Conservation (phyloP, 2,113 vertebrate genomes). For the Bombycilla garrulus region DNA sequence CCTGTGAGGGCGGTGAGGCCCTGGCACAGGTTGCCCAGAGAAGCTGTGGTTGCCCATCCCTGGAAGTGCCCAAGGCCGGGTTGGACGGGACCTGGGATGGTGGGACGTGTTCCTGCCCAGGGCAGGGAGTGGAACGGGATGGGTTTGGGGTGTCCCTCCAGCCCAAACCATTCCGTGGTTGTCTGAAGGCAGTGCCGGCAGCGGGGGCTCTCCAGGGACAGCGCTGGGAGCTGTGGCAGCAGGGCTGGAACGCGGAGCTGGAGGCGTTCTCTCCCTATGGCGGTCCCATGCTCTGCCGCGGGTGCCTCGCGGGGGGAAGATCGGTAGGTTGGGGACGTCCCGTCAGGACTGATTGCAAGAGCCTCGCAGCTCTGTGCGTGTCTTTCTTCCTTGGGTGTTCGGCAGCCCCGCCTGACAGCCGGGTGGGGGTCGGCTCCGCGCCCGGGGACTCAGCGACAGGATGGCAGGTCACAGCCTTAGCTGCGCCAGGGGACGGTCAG, state of each 20-base stretch:
- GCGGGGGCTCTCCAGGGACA: background rate
- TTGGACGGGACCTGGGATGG: fast-evolving
- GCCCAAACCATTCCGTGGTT: fast-evolving
- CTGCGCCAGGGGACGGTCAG: background rate
- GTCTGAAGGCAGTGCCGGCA: background rate
- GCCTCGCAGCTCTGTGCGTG: background rate
- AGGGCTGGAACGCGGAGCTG: background rate
- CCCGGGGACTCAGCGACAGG: background rate
- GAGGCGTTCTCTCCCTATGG: fast-evolving
- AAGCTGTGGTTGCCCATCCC: background rate
- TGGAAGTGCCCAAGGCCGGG: background rate
- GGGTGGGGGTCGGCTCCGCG: background rate
- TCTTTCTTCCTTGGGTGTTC: background rate
- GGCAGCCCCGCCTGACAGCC: background rate
- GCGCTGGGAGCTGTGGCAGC: background rate
- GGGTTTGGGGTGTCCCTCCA: background rate
- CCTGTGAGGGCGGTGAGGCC: background rate
- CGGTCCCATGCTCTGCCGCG: fast-evolving
- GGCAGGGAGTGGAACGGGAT: background rate
- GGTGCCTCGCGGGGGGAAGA: fast-evolving
- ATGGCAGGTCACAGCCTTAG: background rate
- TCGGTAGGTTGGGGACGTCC: fast-evolving
- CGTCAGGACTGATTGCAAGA: fast-evolving
- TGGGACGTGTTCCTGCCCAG: background rate
- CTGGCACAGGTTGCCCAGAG: background rate